Evolutionary conservation across 1,140 invertebrate genomes (phyloP), one percentile per base, ranked within the genome.

Genomic region (Drosophila seguyi): DNA sequence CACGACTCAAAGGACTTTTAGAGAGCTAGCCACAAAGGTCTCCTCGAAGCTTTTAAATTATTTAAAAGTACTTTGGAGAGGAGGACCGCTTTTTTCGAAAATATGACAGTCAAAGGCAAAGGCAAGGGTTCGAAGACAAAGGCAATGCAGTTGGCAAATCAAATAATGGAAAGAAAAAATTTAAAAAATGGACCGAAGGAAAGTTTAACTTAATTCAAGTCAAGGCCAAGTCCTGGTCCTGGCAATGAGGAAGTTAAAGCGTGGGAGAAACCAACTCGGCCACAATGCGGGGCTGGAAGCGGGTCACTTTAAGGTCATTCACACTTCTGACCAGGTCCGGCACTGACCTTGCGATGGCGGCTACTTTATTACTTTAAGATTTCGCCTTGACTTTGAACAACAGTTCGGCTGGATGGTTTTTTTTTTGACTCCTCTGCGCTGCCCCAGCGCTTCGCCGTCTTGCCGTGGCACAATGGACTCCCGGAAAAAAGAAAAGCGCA

Each of bases 291-390:
- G 69, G 42, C 56, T 44, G 68, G 36, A 71, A 86, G 42, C 85
- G 77, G 85, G 86, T 90, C 85, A 85, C 71, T 90, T 85, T 81
- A 81, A 84, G 85, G 85, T 90, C 85, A 90, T 90, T 90, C 85
- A 90, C 85, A 90, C 86, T 53, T 45, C 31, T 55, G 61, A 44
- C 60, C 52, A 48, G 42, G 50, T 55, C 61, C 77, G 62, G 81
- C 66, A 62, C 55, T 85, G 85, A 90, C 84, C 85, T 79, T 79
- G 84, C 60, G 48, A 71, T 57, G 75, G 41, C 65, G 77, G 81
- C 85, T 90, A 90, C 81, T 90, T 90, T 90, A 90, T 90, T 90
- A 90, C 85, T 90, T 90, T 90, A 90, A 90, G 81, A 85, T 90
- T 90, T 90, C 48, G 81, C 85, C 85, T 90, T 90, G 85, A 90